These are phyloP conservation scores for Cochlearius cochlearius DNA, from an alignment of 2,113 vertebrate genomes.

Conservation along the genomic window DNA sequence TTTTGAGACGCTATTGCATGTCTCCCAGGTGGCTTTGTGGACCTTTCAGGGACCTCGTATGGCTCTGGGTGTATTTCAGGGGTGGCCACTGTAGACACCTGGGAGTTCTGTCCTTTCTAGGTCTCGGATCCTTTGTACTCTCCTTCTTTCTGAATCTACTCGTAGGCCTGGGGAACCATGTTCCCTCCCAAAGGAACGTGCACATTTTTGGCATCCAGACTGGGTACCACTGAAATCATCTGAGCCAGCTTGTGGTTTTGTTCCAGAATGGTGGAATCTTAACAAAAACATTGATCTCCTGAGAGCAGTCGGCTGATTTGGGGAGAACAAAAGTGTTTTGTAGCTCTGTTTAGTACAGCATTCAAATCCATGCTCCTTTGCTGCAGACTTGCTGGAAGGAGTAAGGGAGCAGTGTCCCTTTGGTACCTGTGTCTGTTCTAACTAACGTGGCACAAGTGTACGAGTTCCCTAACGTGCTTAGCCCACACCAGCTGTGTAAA, in stretches of 20 bases:
- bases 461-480: rapidly evolving
- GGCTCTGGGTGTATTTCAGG: neutral
- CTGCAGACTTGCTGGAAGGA: neutral
- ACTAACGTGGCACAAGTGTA: neutral
- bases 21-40: neutral
- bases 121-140: neutral
- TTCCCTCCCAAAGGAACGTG: neutral
- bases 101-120: neutral
- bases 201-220: neutral
- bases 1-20: neutral
- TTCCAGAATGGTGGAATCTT: neutral
- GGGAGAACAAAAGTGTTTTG: neutral
- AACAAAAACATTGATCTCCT: neutral
- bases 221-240: neutral
- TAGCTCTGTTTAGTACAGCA: neutral
- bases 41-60: neutral
- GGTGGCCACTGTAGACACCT: neutral
- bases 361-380: neutral
- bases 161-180: neutral
- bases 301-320: rapidly evolving
- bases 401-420: neutral
- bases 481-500: neutral
- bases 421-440: neutral
- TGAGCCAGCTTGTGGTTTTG: neutral
- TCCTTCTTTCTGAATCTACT: neutral